Conservation (phyloP, 2,888 invertebrate species). For the Acronicta aceris region DNA sequence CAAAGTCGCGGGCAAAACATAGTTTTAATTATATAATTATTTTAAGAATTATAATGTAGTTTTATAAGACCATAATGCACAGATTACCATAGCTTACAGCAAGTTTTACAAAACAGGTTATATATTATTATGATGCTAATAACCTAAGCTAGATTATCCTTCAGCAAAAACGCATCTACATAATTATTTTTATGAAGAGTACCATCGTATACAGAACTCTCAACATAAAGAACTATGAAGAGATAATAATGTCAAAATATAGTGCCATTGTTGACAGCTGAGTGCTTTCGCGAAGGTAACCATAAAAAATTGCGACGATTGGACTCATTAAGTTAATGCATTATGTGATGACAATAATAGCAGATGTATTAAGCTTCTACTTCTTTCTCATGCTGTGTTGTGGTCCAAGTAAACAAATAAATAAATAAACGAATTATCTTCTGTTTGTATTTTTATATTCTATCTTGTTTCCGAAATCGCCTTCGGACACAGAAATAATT, state of each 20-base stretch:
- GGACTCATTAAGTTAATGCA: constrained; percentile 48
- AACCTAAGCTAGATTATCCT: neutral
- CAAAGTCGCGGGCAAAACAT: no score
- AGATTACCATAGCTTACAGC: no score
- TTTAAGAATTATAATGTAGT: no score
- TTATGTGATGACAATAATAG: constrained; percentile 45
- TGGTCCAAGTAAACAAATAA: constrained; percentile 22
- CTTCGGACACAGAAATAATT: neutral
- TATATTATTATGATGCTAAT: no score
- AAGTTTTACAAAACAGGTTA: no score
- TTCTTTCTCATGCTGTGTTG: constrained; percentile 36
- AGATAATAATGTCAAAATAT: constrained; percentile 42
- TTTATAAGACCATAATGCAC: no score
- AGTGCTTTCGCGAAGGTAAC: constrained; percentile 46
- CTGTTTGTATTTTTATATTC: neutral
- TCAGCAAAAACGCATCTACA: neutral
- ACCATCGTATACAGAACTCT: constrained; percentile 20
- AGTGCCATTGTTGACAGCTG: constrained; percentile 22
- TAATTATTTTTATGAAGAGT: constrained; percentile 2
- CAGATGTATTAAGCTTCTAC: constrained; percentile 22
- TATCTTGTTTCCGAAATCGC: neutral
- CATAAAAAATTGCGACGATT: constrained; percentile 50
- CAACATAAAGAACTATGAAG: constrained; percentile 15
- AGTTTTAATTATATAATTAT: no score
- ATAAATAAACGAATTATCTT: neutral